Conservation (phyloP, 1,140 invertebrate species). For the Cydia amplana region DNA sequence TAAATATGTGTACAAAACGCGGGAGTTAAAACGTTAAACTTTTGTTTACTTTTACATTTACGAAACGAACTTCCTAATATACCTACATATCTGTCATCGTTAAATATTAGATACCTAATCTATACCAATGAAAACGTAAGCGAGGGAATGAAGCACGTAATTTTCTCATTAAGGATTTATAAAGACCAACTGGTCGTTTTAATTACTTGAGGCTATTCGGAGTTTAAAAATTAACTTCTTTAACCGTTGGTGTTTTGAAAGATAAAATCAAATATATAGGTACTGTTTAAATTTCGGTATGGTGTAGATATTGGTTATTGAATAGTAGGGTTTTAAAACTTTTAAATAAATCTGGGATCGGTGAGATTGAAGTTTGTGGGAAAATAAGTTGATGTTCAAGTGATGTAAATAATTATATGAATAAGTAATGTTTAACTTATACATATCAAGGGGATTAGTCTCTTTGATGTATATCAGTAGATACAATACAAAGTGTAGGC, state of each 20-base stretch:
- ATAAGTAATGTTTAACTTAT: not conserved
- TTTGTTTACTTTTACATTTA: not conserved
- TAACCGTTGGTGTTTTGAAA: not conserved
- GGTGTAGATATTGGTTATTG: not conserved
- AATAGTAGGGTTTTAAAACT: not conserved
- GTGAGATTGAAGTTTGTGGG: not conserved
- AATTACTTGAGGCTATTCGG: not conserved
- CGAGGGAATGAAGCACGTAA: not conserved
- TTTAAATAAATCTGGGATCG: not conserved
- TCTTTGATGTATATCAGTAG: not conserved
- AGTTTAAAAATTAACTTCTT: not conserved
- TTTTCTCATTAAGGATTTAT: slow-evolving; percentile 2
- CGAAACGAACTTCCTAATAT: not conserved
- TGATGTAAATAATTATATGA: not conserved
- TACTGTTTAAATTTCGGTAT: not conserved
- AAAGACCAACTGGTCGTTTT: slow-evolving; percentile 4
- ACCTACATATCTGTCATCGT: not conserved
- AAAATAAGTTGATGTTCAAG: not conserved
- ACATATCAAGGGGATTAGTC: not conserved
- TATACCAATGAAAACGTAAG: not conserved
- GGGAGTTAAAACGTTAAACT: not conserved
- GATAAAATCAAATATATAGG: not conserved
- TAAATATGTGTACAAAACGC: too few species aligned
- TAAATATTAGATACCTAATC: slow-evolving; percentile 10
- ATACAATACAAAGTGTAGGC: too few species aligned